Conservation (phyloP, 2,797 vertebrate genomes). For the Champsocephalus esox region DNA sequence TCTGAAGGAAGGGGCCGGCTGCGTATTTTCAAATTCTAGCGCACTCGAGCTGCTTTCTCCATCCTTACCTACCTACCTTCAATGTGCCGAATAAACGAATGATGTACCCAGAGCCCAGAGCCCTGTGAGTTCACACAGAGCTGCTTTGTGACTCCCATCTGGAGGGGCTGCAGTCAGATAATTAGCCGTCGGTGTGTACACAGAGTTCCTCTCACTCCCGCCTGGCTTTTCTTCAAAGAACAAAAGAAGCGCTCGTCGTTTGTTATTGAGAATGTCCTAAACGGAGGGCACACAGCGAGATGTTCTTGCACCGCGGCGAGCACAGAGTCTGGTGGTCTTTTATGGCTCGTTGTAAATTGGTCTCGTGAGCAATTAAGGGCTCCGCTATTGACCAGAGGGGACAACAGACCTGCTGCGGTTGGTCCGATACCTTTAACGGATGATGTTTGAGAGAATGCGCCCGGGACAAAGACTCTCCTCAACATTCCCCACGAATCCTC, state of each 20-base stretch:
- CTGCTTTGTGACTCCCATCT: conserved; percentile 82
- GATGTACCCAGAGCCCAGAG: neutral
- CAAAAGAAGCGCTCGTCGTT: conserved; percentile 75
- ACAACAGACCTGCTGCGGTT: conserved; percentile 46
- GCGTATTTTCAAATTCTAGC: too few relatives aligned
- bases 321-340: conserved; percentile 67
- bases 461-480: conserved; percentile 48
- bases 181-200: conserved; percentile 81
- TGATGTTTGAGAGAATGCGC: conserved; percentile 63
- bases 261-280: conserved; percentile 77
- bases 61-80: too few relatives aligned
- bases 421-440: conserved; percentile 64
- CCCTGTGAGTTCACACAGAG: conserved; percentile 39
- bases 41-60: too few relatives aligned
- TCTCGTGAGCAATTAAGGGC: conserved; percentile 73
- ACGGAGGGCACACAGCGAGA: conserved; percentile 77
- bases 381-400: conserved; percentile 46
- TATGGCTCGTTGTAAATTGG: conserved; percentile 84
- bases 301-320: conserved; percentile 66
- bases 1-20: too few relatives aligned
- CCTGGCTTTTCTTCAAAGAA: conserved; percentile 80
- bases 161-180: conserved; percentile 68
- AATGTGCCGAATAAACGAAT: too few relatives aligned
- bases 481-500: conserved; percentile 6
- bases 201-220: conserved; percentile 76